Evolutionary conservation across 2,888 invertebrate species (phyloP), one percentile per base, ranked within the genome.

Genomic region (Agrotis clavis): DNA sequence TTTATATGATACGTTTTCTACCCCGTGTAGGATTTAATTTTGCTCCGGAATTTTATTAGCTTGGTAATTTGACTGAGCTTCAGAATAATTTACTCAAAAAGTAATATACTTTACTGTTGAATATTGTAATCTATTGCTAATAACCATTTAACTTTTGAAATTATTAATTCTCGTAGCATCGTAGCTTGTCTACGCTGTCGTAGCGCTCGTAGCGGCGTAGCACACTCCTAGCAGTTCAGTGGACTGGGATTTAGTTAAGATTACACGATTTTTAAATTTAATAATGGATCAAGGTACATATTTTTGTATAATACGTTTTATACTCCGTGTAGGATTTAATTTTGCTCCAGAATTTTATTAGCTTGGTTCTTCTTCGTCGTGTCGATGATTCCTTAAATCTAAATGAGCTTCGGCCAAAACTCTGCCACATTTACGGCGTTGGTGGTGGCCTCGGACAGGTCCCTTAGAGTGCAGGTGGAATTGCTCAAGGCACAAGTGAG

Each of bases 241-340:
- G 25, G 21, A 5, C 21, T 5, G 47, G 1, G 35, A 19, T 21
- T n/a, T n/a, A 5, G 35, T 41, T 4, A 41, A 48, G 5, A 48
- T 25, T 67, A 35, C n/a, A n/a, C n/a, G n/a, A n/a, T n/a, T n/a
- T n/a, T n/a, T n/a, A n/a, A n/a, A n/a, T 89, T 79, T 91, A 82
- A 91, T 93, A 91, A 73, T 81, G 57, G 91, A 91, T 91, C 87
- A 84, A 90, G 76, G 71, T 61, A 83, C 79, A 82, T 86, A 83
- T 83, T 76, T 35, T 71, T 77, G 79, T 76, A 76, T 51, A 62
- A 56, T 71, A 72, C 60, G 56, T 67, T 80, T 68, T 67, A 47
- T 59, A 59, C 50, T 7, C 19, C n/a, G 68, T 51, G 48, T 50
- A 21, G 48, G 60, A 41, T 65, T 67, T 67, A 70, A 53, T 67